phyloP scores from a whole-genome alignment of 2,797 vertebrate genomes.

The Anguilla obscura region DNA sequence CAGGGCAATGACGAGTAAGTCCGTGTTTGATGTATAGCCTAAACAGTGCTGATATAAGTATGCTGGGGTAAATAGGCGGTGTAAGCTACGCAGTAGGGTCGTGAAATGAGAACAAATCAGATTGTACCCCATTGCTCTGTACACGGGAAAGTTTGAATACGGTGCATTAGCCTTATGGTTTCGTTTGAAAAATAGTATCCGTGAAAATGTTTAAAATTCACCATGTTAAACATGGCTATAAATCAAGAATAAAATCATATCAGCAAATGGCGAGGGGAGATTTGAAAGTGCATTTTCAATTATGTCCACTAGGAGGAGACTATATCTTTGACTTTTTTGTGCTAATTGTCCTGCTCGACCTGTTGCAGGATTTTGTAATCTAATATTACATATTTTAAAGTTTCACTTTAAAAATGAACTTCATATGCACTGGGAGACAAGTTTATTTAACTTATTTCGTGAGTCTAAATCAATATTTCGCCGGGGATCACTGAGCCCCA shows the following conservation, averaged over 20 bases:
- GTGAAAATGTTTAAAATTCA: not conserved
- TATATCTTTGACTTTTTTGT: not conserved
- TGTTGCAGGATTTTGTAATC: not conserved
- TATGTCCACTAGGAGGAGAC: constrained; percentile 28
- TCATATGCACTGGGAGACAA: not conserved
- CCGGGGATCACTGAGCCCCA: not conserved
- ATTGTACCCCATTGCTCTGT: not conserved
- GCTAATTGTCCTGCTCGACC: not conserved
- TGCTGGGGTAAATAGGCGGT: not conserved
- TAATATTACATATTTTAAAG: not conserved
- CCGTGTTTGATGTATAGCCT: not conserved
- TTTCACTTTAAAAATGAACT: not conserved
- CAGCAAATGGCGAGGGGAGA: not conserved
- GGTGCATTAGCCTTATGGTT: not conserved
- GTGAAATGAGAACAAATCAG: not conserved
- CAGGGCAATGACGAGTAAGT: not conserved
- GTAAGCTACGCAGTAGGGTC: not conserved
- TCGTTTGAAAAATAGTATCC: not conserved
- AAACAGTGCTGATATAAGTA: not conserved
- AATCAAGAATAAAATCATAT: not conserved
- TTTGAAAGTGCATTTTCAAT: not conserved
- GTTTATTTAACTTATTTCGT: not conserved
- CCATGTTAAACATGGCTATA: not conserved
- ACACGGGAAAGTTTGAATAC: not conserved
- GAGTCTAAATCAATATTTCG: not conserved